A percentile compares a stretch with the other conserved stretches of the same genome.
Conservation (phyloP, 2,888 invertebrate genomes). For the Cosmia trapezina region DNA sequence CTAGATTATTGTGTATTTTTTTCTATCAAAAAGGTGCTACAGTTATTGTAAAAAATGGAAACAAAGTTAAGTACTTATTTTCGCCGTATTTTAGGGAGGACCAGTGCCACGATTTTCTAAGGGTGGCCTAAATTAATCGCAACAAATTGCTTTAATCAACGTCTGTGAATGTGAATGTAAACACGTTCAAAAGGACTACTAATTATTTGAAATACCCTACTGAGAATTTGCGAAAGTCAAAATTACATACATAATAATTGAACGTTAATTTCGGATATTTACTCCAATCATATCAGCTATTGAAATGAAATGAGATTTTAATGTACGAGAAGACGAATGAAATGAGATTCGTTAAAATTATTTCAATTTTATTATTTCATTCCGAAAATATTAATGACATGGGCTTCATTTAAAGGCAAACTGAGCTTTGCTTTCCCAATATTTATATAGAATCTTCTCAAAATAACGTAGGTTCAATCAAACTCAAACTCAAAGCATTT, state of each 20-base stretch:
- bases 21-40: too few relatives aligned
- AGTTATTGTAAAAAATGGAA: too few relatives aligned
- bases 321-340: constrained; percentile 30
- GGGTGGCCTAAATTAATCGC: not conserved
- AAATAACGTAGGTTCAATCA: not conserved
- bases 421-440: not conserved
- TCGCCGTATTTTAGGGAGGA: too few relatives aligned
- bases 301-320: constrained; percentile 50
- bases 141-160: constrained; percentile 15
- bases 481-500: too few relatives aligned
- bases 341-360: constrained; percentile 38
- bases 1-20: too few relatives aligned
- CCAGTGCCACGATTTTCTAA: not conserved
- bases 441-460: not conserved
- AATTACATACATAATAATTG: constrained; percentile 41
- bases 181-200: constrained; percentile 12
- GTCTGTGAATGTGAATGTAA: constrained; percentile 7
- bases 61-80: too few relatives aligned
- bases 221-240: constrained; percentile 22
- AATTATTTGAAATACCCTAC: constrained; percentile 35
- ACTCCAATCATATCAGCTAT: constrained; percentile 43
- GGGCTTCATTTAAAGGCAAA: constrained; percentile 21
- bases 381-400: constrained; percentile 15
- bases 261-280: constrained; percentile 42
- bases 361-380: constrained; percentile 29